Conservation (phyloP, 2,888 invertebrate genomes). For the Allolobophora icterica region DNA sequence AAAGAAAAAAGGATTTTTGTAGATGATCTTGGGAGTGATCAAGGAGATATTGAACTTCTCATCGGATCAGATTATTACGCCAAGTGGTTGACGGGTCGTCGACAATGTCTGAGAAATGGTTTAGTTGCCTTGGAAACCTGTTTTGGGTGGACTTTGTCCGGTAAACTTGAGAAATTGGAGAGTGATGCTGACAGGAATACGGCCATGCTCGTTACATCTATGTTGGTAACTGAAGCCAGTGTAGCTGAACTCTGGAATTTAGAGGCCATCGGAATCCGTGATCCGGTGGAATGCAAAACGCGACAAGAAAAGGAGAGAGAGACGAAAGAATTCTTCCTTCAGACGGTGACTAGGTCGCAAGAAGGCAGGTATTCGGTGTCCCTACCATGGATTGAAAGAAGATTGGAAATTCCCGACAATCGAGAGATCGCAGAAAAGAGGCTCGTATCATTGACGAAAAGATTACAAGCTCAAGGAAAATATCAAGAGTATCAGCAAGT, state of each 20-base stretch:
- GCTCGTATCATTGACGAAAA: neutral
- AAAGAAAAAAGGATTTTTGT: too few relatives aligned
- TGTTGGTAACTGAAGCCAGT: too few relatives aligned
- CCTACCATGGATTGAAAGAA: constrained; percentile 11
- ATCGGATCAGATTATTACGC: neutral
- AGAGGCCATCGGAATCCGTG: neutral
- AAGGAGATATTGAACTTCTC: neutral
- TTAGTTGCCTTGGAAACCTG: constrained; percentile 12
- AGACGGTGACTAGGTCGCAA: neutral
- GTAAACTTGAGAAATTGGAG: too few relatives aligned
- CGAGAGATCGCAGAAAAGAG: neutral
- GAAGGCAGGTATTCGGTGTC: neutral
- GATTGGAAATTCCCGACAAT: neutral
- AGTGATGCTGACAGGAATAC: too few relatives aligned
- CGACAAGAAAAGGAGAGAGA: neutral
- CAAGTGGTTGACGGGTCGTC: neutral
- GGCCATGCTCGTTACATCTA: too few relatives aligned
- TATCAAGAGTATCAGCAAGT: too few relatives aligned
- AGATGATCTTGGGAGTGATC: neutral
- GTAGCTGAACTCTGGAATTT: neutral
- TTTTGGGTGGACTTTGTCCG: neutral
- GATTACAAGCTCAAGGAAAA: too few relatives aligned
- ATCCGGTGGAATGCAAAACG: neutral
- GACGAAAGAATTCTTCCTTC: neutral
- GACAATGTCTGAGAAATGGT: neutral